A percentile compares a stretch with the other conserved stretches of the same genome.
Conservation (phyloP, 2,888 invertebrate genomes). For the Metopia argyrocephala region DNA sequence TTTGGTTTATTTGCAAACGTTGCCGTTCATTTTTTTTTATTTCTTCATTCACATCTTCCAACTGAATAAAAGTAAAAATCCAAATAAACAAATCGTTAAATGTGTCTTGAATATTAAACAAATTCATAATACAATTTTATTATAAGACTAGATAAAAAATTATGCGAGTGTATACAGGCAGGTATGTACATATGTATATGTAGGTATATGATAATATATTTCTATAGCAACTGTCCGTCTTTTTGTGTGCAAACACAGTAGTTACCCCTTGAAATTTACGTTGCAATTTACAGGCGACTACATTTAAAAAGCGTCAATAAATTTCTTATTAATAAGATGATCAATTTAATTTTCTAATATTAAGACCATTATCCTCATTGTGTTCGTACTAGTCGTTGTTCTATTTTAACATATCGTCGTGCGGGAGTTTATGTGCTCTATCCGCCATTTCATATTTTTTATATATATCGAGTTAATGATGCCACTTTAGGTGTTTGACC, state of each 20-base stretch:
- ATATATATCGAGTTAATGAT: too few species aligned
- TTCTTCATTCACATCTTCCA: conserved; percentile 1
- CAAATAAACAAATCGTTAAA: conserved; percentile 59
- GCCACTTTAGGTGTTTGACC: too few species aligned
- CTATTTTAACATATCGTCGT: too few species aligned
- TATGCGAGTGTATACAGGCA: neutral
- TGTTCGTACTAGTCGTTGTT: too few species aligned
- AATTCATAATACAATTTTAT: conserved; percentile 10
- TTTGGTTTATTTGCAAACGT: conserved; percentile 7
- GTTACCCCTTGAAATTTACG: too few species aligned
- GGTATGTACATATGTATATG: neutral
- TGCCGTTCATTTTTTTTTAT: neutral
- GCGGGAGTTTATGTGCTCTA: too few species aligned
- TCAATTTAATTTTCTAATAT: too few species aligned
- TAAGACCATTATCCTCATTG: too few species aligned
- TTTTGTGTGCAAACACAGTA: conserved; percentile 26
- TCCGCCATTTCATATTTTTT: too few species aligned
- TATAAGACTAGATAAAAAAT: neutral
- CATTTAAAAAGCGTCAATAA: too few species aligned
- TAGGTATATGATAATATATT: conserved; percentile 8
- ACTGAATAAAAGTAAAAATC: conserved; percentile 47
- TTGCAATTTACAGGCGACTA: too few species aligned
- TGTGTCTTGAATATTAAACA: conserved; percentile 59
- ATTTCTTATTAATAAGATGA: too few species aligned
- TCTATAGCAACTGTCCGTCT: conserved; percentile 41